Conservation (phyloP, 1,140 invertebrate genomes). For the Ceratosolen solmsi region DNA sequence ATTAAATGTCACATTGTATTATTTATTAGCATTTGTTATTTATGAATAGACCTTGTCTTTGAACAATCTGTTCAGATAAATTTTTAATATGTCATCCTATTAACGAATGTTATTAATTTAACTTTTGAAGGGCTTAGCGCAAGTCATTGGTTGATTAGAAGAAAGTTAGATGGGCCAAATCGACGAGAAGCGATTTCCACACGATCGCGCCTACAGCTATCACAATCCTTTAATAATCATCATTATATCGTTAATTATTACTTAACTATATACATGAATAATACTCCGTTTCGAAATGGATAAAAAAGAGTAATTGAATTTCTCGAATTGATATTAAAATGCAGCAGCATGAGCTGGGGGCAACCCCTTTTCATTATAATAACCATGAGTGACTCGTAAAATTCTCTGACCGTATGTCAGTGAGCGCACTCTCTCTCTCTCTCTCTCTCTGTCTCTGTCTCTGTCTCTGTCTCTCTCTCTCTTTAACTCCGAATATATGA, state of each 20-base stretch:
- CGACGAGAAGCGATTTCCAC: background rate
- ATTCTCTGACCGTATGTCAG: too few relatives aligned
- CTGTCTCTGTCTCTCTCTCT: background rate
- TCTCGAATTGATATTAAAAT: background rate
- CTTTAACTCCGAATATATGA: background rate
- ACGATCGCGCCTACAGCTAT: background rate
- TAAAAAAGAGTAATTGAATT: background rate
- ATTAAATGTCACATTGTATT: too few relatives aligned
- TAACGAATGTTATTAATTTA: too few relatives aligned
- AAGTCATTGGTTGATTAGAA: background rate
- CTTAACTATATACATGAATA: background rate
- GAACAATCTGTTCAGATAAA: too few relatives aligned
- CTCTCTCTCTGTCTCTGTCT: background rate
- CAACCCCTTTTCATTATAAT: background rate
- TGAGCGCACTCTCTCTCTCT: background rate
- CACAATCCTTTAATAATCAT: background rate
- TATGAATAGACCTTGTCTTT: too few relatives aligned
- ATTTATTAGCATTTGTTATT: too few relatives aligned
- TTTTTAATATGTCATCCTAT: too few relatives aligned
- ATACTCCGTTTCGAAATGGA: background rate
- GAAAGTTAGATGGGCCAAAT: background rate
- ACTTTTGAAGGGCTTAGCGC: too few relatives aligned
- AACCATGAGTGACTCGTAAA: constrained; percentile 5
- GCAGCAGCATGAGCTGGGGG: background rate
- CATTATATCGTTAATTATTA: background rate